These are phyloP conservation scores for Mobula hypostoma DNA, from an alignment of 2,113 vertebrate genomes.

Conservation along the genomic window DNA sequence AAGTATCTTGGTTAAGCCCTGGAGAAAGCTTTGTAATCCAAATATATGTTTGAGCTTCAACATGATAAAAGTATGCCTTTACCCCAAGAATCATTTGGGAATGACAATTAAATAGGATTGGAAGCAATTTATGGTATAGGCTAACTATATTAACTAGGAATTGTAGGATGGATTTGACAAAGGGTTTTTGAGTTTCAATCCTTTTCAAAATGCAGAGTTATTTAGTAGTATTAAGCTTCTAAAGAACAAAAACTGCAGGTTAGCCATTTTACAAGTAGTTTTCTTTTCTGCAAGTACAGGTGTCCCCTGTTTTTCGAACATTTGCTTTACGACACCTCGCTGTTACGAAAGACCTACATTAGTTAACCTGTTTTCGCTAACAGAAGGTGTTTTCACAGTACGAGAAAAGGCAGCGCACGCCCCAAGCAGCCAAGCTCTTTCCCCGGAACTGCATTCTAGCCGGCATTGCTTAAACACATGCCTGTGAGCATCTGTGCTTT, in stretches of 20 bases:
- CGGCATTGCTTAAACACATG: no score
- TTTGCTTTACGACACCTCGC: no score
- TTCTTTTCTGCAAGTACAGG: not conserved
- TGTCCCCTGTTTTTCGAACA: not conserved
- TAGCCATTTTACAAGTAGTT: not conserved
- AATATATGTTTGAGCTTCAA: not conserved
- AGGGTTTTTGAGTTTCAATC: not conserved
- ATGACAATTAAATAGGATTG: not conserved
- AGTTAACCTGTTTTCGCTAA: no score
- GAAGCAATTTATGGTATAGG: not conserved
- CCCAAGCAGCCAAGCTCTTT: no score
- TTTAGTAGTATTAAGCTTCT: not conserved
- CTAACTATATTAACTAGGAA: not conserved
- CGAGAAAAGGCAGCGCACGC: no score
- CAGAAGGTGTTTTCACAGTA: no score
- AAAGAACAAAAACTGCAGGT: not conserved
- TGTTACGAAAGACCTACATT: no score
- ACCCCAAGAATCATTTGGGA: not conserved
- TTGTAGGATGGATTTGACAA: not conserved
- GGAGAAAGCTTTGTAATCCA: not conserved
- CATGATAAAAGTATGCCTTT: not conserved
- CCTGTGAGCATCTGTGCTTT: no score
- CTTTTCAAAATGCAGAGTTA: not conserved
- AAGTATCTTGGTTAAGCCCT: not conserved
- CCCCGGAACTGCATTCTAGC: no score